phyloP scores from a whole-genome alignment of 1,140 invertebrate genomes.

The Caenorhabditis elegans region DNA sequence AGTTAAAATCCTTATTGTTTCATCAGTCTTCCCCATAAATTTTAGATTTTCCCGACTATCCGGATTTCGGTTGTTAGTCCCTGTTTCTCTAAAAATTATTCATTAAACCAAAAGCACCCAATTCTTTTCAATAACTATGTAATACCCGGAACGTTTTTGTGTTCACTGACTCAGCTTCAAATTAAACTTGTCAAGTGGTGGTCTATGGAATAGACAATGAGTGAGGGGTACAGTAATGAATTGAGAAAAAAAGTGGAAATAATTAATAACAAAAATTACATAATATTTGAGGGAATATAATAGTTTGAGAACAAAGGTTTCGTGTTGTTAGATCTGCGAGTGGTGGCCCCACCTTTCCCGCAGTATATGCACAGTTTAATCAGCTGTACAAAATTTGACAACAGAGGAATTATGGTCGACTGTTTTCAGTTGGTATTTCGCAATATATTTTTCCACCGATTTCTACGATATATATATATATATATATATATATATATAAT shows the following conservation, averaged over 20 bases:
- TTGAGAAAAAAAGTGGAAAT: not conserved
- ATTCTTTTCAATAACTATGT: not conserved
- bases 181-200: constrained; percentile 23
- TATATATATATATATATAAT: no score
- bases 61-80: no score
- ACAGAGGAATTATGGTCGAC: not conserved
- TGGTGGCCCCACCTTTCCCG: not conserved
- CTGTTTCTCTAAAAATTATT: no score
- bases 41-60: no score
- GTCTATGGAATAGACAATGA: constrained; percentile 15
- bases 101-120: no score
- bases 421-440: not conserved
- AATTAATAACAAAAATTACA: not conserved
- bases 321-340: not conserved
- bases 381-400: not conserved
- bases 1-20: no score
- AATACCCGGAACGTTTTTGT: constrained; percentile 8
- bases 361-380: constrained; percentile 3
- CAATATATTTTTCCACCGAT: not conserved
- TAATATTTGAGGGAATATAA: constrained; percentile 27
- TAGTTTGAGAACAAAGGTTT: constrained; percentile 20
- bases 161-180: not conserved
- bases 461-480: no score
- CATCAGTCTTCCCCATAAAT: no score
- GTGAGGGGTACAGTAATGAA: constrained; percentile 7